A percentile compares a stretch with the other conserved stretches of the same genome.
Conservation (phyloP, 2,113 vertebrate genomes). For the Cynocephalus volans region DNA sequence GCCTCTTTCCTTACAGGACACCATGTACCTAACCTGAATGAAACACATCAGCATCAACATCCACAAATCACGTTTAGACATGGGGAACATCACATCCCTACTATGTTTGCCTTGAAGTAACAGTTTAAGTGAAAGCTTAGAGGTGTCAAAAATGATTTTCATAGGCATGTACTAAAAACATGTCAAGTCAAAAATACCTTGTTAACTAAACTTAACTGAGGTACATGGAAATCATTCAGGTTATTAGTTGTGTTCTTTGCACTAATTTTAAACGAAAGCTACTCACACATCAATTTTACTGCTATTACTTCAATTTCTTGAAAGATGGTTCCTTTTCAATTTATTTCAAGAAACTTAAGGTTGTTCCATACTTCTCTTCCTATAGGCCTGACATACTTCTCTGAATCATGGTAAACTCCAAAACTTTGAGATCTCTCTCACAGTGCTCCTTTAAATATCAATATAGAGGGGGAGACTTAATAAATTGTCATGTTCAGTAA, state of each 20-base stretch:
- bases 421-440: constrained; percentile 49
- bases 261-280: constrained; percentile 63
- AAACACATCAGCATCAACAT: constrained; percentile 54
- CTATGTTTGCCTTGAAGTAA: constrained; percentile 58
- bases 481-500: constrained; percentile 44
- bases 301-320: constrained; percentile 58
- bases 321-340: constrained; percentile 49
- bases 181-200: constrained; percentile 66
- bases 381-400: constrained; percentile 1
- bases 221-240: constrained; percentile 48
- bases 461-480: not conserved
- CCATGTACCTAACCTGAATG: constrained; percentile 41
- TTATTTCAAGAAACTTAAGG: constrained; percentile 61
- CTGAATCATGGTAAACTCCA: constrained; percentile 43
- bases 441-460: constrained; percentile 60
- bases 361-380: constrained; percentile 24
- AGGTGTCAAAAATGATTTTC: constrained; percentile 64
- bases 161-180: constrained; percentile 62
- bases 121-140: constrained; percentile 63
- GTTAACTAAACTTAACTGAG: constrained; percentile 45
- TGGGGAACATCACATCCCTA: constrained; percentile 9
- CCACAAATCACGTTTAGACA: constrained; percentile 70
- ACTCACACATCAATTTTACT: constrained; percentile 38
- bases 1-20: constrained; percentile 33
- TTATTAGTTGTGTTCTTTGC: constrained; percentile 56